Evolutionary conservation across 2,797 vertebrate genomes (phyloP).

Genomic region (Gobionotothen gibberifrons): DNA sequence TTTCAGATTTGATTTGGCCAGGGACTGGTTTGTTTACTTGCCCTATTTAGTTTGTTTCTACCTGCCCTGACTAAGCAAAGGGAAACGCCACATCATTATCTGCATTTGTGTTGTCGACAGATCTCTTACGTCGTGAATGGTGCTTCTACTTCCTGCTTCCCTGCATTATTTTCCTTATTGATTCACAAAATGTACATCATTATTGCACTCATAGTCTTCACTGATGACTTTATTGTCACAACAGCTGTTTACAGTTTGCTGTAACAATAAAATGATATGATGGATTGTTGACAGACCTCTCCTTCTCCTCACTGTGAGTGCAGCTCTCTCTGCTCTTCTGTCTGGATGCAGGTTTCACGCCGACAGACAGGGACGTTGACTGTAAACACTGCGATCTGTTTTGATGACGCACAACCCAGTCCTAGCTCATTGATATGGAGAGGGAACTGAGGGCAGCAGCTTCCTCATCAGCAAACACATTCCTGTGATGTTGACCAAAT

Average conservation of each 20-base stretch:
- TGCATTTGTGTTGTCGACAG: background rate
- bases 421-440: constrained; percentile 64
- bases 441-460: constrained; percentile 59
- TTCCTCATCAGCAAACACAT: constrained; percentile 59
- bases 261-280: constrained; percentile 4
- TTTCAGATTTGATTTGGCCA: constrained; percentile 21
- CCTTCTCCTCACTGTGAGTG: background rate
- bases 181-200: background rate
- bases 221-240: constrained; percentile 14
- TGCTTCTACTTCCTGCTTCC: background rate
- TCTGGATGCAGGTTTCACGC: constrained; percentile 45
- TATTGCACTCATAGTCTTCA: constrained; percentile 4
- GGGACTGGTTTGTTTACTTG: constrained; percentile 8
- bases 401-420: constrained; percentile 71
- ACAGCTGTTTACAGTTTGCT: constrained; percentile 9
- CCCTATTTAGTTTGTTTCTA: constrained; percentile 7
- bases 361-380: constrained; percentile 64
- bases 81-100: background rate
- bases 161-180: background rate
- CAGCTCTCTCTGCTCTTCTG: constrained; percentile 7
- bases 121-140: background rate
- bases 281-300: constrained; percentile 5
- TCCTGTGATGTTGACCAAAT: constrained; percentile 41
- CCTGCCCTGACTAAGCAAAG: background rate
- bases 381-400: constrained; percentile 72